Base-by-base conservation (phyloP, 2,888 invertebrate species). In the Lithophane semibrunnea region DNA sequence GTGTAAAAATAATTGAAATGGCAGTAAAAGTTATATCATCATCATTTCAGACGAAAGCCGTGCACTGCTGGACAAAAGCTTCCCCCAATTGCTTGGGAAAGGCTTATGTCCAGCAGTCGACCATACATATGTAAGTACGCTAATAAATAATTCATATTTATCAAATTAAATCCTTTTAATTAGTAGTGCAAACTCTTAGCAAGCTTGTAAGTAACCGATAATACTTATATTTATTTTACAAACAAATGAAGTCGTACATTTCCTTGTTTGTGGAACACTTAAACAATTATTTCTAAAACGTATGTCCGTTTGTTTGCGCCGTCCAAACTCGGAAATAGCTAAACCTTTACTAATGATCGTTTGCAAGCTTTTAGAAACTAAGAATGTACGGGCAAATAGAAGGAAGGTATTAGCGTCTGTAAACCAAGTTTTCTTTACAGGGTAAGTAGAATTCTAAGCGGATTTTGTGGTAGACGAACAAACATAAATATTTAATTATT, bases 211-310 rank as follows among this genome's bases (percentile, higher is more conserved):
- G 24, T 61, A 63, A 69, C 44, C 21, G 13, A 70, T n/a, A 56
- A 29, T 56, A 37, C 49, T 49, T 0, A 13, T 37, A 75, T 12
- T 16, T 67, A 61, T 47, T 58, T 73, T 42, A 42, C 74, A 63
- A 69, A 67, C 49, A 76, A 73, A 69, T 21, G 10, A 56, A 85
- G 16, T 29, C 49, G 12, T 63, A 71, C 54, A 49, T 75, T 84
- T 82, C 83, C 88, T 73, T 86, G 68, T 86, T 88, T 77, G 84
- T 69, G 42, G 29, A 66, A 49, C 73, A 83, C 88, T 86, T 83
- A 80, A 74, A 68, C 73, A 86, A 86, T 86, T 86, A 86, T 77
- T 86, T 75, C 86, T 86, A 75, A 83, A 77, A 83, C 68, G 49
- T 69, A 72, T 69, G 73, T 83, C 44, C 29, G 75, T 77, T 69